Conservation (phyloP, 2,113 vertebrate species). For the Sylvietta virens region DNA sequence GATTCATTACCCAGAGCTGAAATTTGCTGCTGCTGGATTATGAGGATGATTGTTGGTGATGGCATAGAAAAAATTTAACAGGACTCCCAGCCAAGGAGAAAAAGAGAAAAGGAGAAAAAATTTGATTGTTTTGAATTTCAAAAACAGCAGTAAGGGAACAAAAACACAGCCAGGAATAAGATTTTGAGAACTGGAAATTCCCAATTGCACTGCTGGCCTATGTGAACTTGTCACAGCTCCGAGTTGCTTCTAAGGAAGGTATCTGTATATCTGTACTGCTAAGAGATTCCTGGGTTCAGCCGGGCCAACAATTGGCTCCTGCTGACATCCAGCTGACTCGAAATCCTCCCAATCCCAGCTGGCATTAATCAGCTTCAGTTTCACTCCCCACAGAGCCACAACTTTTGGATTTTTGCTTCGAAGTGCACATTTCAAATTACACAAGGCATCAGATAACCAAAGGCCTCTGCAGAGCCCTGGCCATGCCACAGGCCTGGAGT, state of each 20-base stretch:
- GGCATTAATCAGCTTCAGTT: background rate
- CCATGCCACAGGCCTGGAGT: background rate
- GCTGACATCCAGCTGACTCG: background rate
- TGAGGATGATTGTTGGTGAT: background rate
- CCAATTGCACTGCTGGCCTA: background rate
- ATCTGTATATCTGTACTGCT: background rate
- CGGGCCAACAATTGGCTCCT: background rate
- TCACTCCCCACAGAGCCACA: background rate
- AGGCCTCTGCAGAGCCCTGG: background rate
- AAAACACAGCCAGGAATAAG: background rate
- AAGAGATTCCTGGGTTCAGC: background rate
- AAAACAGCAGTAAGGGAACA: background rate
- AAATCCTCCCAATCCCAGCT: background rate
- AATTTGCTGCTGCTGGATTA: background rate
- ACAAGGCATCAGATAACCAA: background rate
- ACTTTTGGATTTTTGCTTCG: background rate
- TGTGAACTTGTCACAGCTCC: background rate
- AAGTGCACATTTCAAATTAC: background rate
- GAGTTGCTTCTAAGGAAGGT: background rate
- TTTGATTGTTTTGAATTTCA: background rate
- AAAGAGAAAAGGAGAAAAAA: background rate
- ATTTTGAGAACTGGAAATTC: background rate
- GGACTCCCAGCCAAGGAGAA: background rate
- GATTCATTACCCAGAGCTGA: background rate
- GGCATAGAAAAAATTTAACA: background rate